Conservation (phyloP, 2,113 vertebrate genomes). For the Melospiza georgiana region DNA sequence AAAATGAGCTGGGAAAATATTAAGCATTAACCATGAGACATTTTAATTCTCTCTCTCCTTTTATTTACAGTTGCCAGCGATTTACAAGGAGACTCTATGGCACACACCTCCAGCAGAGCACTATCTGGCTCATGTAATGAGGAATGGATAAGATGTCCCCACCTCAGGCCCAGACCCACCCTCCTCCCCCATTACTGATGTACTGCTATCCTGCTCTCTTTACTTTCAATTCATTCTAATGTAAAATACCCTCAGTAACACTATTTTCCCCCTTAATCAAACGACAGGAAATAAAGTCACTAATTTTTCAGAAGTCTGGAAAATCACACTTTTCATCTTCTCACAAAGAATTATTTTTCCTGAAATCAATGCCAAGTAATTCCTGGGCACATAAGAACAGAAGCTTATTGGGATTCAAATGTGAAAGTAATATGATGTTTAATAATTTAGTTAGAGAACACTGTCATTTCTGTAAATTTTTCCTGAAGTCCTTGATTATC, state of each 20-base stretch:
- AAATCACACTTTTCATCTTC: not conserved
- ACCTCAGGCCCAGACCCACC: not conserved
- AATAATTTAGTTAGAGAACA: slow-evolving; percentile 44
- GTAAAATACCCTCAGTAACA: not conserved
- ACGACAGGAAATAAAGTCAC: not conserved
- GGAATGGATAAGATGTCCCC: not conserved
- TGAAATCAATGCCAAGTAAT: not conserved
- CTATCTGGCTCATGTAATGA: not conserved
- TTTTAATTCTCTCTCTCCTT: not conserved
- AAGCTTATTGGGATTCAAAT: not conserved
- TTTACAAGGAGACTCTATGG: not conserved
- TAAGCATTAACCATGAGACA: not conserved
- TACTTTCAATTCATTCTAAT: not conserved
- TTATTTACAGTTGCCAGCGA: not conserved
- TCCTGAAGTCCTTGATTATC: slow-evolving; percentile 36
- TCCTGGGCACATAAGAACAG: slow-evolving; percentile 8
- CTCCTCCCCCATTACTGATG: not conserved
- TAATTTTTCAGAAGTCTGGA: not conserved
- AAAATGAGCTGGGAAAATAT: not conserved
- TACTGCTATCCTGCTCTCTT: not conserved
- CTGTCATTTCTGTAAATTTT: slow-evolving; percentile 6
- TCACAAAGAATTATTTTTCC: not conserved
- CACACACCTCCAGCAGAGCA: not conserved
- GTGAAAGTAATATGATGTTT: not conserved
- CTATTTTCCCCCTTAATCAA: not conserved